Base-by-base conservation (phyloP, 2,888 invertebrate genomes). In the Tetragnatha montana region DNA sequence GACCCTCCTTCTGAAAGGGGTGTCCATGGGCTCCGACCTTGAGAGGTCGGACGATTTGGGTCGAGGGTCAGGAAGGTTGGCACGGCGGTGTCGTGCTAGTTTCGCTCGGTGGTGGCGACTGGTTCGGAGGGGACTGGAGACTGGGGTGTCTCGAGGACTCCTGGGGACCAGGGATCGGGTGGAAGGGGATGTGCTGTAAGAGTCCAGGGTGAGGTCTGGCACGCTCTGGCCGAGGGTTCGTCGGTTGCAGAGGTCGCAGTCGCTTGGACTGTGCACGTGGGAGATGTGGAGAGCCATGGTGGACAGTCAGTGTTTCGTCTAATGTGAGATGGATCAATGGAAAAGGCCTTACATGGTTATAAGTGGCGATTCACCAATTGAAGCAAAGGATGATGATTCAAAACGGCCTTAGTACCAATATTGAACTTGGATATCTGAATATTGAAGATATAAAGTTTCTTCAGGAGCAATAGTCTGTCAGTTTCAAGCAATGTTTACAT, bases 281-380 rank as follows among this genome's bases (percentile, higher is more conserved):
- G 89, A 82, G n/a, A 90, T 87, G 76, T 89, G 85, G 6, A 85
- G 71, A 14, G 89, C 85, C 89, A 89, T 89, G 47, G 8, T 47
- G 75, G 12, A 7, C 10, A 60, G 60, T 12, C 35, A 35, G 35
- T 35, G 35, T 1, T 35, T 35, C 4, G 35, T 35, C 4, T 2
- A 35, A 35, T 35, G 35, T 35, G 35, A 35, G 35, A 4, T 35
- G 35, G 35, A 35, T 1, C 35, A 35, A 35, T 4, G 35, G 35
- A 35, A 35, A 35, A 35, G 35, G 35, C 35, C 35, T 35, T 35
- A 35, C 35, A 35, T 35, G 1, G 35, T 35, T 35, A 35, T 35
- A 35, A 35, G 4, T 35, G 35, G 35, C 4, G 35, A 35, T 35
- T 35, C 35, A 35, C 35, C 35, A 35, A 35, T 35, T 35, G 35